Conservation (phyloP, 2,888 invertebrate genomes). For the Pocota personata region DNA sequence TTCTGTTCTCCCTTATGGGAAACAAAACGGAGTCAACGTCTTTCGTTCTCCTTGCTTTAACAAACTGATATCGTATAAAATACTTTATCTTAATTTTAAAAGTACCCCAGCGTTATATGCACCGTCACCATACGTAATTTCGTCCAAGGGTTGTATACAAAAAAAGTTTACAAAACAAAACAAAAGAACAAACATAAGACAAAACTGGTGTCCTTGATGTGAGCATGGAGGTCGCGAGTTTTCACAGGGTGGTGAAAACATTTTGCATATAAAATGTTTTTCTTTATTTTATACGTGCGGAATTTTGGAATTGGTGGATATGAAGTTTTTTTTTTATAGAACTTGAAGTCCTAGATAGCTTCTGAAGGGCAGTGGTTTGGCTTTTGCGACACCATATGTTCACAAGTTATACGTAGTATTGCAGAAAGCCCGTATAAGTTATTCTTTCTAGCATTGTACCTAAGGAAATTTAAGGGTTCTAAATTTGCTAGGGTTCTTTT, state of each 20-base stretch:
- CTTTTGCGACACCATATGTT: no score
- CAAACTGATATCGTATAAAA: not conserved
- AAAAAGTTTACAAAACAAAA: not conserved
- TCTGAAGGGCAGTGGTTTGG: no score
- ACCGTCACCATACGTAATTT: not conserved
- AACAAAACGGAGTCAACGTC: constrained; percentile 2
- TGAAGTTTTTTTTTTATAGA: no score
- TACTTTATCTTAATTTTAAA: constrained; percentile 22
- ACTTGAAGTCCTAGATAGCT: no score
- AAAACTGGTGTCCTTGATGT: not conserved
- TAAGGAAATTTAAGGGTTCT: no score
- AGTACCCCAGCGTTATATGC: constrained; percentile 9
- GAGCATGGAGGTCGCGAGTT: not conserved
- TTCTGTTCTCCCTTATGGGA: not conserved
- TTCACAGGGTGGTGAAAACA: not conserved
- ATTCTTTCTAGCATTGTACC: no score
- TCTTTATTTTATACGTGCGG: no score
- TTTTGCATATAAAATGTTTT: not conserved
- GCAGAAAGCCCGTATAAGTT: no score
- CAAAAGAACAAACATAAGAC: not conserved
- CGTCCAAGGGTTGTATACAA: not conserved
- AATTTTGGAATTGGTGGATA: no score
- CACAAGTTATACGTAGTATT: no score
- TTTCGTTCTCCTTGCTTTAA: not conserved
- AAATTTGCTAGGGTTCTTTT: no score